A percentile compares a stretch with the other conserved stretches of the same genome.
These are phyloP conservation scores for Heteromormyrus szaboi DNA, from an alignment of 2,797 vertebrate species.

Conservation along the genomic window DNA sequence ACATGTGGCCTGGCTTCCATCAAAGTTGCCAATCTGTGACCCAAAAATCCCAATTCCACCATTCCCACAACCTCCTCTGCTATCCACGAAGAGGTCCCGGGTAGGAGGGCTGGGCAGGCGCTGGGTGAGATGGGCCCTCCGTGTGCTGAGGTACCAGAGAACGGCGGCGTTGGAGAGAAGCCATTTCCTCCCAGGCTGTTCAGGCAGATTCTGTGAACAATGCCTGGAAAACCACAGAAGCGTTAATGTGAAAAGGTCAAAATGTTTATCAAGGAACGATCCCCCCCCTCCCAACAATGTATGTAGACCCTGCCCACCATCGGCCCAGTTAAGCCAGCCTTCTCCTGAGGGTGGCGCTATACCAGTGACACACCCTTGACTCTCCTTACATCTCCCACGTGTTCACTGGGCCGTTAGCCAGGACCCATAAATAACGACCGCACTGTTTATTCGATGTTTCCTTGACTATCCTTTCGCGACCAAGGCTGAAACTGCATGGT, in stretches of 20 bases:
- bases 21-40: slow-evolving; percentile 28
- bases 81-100: neutral
- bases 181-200: neutral
- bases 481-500: neutral
- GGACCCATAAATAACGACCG: slow-evolving; percentile 8
- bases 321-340: neutral
- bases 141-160: neutral
- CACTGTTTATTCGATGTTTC: neutral
- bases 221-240: neutral
- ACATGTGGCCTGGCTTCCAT: slow-evolving; percentile 51
- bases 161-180: neutral
- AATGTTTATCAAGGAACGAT: neutral
- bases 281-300: neutral
- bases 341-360: neutral
- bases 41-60: neutral
- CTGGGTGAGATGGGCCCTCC: neutral
- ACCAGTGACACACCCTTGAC: neutral
- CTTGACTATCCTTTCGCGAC: neutral
- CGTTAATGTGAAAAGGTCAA: neutral
- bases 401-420: neutral
- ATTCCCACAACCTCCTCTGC: neutral
- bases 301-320: neutral
- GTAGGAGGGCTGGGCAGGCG: neutral
- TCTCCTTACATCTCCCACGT: neutral
- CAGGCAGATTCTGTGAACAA: neutral